Evolutionary conservation across 2,113 vertebrate genomes (phyloP), one percentile per base, ranked within the genome.

Genomic region (Psephotus haematonotus): DNA sequence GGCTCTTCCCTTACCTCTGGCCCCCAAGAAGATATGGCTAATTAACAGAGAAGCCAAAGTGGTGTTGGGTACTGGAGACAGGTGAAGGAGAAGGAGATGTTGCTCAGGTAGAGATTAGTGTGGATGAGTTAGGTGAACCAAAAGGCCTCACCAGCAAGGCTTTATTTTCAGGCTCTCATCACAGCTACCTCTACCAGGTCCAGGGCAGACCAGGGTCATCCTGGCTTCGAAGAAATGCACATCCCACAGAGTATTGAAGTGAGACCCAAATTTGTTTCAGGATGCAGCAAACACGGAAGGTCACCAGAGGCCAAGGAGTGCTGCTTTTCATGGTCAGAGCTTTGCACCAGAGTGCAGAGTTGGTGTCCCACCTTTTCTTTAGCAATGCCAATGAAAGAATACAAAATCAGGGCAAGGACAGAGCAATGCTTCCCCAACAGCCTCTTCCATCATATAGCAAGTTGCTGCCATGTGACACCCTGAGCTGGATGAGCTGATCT

Each of bases 201-300:
- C 55, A 35, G 13, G 6, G 10, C 37, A 23, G 33, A 76, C 3
- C 59, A 89, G 49, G 15, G 19, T 5, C 33, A 74, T 8, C 6
- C 15, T 27, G 69, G 19, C 6, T 81, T 18, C 37, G 25, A 63
- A 67, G n/a, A 22, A 81, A 24, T 16, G 17, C 16, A 33, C 9
- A 19, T 7, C 14, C 23, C 43, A 20, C 11, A 50, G 46, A 63
- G 35, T 6, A 10, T 0, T 50, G 50, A 35, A 64, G 19, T 29
- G 57, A 39, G 10, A 9, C 8, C 18, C 1, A 2, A 0, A 1
- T 8, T 8, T 46, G 13, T 25, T 47, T 50, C n/a, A 33, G 22
- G n/a, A 31, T 4, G 29, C 25, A 71, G 41, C 28, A 43, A 86
- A 80, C 4, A 2, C 10, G 35, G 47, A 86, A 82, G 0, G 1